These are phyloP conservation scores for Rhagonycha fulva DNA, from an alignment of 2,888 invertebrate genomes.

Conservation along the genomic window DNA sequence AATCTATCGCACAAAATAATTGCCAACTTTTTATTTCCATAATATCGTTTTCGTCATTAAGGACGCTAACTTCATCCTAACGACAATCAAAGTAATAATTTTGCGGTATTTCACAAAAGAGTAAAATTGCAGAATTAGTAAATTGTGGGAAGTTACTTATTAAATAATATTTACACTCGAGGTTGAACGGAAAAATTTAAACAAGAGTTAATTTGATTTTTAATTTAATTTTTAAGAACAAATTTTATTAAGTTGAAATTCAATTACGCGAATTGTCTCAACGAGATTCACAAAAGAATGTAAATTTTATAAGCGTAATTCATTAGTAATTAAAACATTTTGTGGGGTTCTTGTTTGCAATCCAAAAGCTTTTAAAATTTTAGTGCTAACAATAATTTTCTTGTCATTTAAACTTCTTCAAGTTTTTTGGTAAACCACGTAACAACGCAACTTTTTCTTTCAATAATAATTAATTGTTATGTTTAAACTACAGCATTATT, in stretches of 20 bases:
- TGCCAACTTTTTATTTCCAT: background rate
- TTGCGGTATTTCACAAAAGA: background rate
- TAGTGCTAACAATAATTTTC: background rate
- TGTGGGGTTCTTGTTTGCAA: background rate
- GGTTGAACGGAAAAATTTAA: background rate
- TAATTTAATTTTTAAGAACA: background rate
- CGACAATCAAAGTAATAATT: background rate
- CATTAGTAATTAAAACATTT: background rate
- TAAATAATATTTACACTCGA: background rate
- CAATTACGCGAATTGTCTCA: background rate
- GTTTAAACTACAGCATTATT: background rate
- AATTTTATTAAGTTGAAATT: background rate
- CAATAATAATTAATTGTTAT: background rate
- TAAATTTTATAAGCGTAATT: background rate
- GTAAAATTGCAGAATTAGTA: background rate
- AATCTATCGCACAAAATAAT: constrained; percentile 7
- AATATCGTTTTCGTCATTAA: background rate
- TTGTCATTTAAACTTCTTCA: background rate
- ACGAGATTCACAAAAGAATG: background rate
- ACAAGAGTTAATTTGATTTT: background rate
- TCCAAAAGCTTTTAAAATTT: background rate
- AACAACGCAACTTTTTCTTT: background rate
- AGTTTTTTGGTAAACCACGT: background rate
- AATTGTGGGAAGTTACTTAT: background rate
- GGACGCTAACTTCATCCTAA: background rate